Conservation (phyloP, 2,888 invertebrate genomes). For the Carcina quercana region DNA sequence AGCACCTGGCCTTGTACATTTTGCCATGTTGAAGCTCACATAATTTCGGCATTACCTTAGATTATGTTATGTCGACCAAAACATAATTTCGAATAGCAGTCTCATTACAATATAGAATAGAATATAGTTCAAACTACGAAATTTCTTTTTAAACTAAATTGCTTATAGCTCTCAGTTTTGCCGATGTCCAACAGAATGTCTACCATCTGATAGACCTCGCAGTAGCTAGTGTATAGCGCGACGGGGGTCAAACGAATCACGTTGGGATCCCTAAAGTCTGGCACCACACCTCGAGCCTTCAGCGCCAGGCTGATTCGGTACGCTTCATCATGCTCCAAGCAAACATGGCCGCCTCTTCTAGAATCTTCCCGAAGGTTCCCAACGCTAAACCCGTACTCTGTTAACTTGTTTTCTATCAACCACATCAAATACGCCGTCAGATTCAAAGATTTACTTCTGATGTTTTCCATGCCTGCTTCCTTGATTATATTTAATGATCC, state of each 20-base stretch:
- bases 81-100: too few relatives aligned
- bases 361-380: conserved; percentile 44
- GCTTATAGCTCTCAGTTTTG: conserved; percentile 34
- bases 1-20: background rate
- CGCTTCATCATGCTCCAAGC: conserved; percentile 47
- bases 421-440: conserved; percentile 56
- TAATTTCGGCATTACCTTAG: too few relatives aligned
- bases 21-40: too few relatives aligned
- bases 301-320: conserved; percentile 48
- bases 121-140: conserved; percentile 33
- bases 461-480: conserved; percentile 44
- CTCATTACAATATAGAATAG: too few relatives aligned
- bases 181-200: conserved; percentile 42
- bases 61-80: too few relatives aligned
- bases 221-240: conserved; percentile 50
- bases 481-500: conserved; percentile 43
- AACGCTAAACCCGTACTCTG: conserved; percentile 37
- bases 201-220: conserved; percentile 45
- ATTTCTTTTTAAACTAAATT: conserved; percentile 27
- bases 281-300: conserved; percentile 40
- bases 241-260: conserved; percentile 48
- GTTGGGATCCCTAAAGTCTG: conserved; percentile 52
- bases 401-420: conserved; percentile 41
- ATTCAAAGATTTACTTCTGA: conserved; percentile 51
- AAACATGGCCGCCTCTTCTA: conserved; percentile 51